Conservation (phyloP, 2,113 vertebrate genomes). For the Globicephala melas region DNA sequence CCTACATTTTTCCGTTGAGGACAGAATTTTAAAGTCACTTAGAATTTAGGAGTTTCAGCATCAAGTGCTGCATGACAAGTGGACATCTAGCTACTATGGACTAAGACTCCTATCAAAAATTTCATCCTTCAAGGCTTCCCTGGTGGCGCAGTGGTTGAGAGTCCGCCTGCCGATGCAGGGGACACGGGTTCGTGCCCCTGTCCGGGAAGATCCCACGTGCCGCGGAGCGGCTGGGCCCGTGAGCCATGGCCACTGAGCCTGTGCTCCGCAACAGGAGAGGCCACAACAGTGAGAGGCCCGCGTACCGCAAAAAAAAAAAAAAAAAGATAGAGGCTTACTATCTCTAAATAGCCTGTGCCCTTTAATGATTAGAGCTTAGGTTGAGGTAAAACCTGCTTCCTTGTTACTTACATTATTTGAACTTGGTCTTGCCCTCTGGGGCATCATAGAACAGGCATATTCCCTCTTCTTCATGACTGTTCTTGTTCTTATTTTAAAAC, state of each 20-base stretch:
- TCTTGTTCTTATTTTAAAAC: neutral
- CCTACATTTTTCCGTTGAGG: neutral
- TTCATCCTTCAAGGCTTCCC: neutral
- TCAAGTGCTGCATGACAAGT: neutral
- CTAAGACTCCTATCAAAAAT: neutral
- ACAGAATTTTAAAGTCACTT: neutral
- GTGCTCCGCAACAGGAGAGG: no score
- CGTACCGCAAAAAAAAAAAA: no score
- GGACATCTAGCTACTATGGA: neutral
- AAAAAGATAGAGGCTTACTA: neutral
- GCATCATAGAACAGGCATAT: neutral
- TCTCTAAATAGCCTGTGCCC: neutral
- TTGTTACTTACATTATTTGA: neutral
- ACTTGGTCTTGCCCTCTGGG: neutral
- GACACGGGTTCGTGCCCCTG: no score
- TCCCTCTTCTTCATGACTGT: neutral
- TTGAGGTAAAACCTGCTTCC: neutral
- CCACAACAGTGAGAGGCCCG: no score
- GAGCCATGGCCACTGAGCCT: no score
- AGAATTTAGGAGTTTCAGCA: neutral
- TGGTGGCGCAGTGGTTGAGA: no score
- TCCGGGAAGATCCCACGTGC: no score
- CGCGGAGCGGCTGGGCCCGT: no score
- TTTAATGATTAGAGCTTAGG: neutral
- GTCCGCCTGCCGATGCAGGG: no score